Evolutionary conservation across 1,140 invertebrate species (phyloP), one percentile per base, ranked within the genome.

Genomic region (Thaumatotibia leucotreta): DNA sequence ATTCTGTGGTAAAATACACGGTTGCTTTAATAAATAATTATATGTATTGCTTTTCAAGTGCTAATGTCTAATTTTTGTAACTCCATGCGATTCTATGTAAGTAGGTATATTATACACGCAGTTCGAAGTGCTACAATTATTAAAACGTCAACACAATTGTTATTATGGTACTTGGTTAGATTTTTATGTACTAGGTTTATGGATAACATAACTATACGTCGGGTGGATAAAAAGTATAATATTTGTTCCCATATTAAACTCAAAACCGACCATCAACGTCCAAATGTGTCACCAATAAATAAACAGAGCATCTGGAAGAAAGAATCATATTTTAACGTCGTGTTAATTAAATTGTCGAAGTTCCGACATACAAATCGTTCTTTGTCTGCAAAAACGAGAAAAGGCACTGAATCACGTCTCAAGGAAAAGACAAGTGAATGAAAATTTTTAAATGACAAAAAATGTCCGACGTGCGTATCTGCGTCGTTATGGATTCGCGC

Each of bases 401-500:
- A n/a, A n/a, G n/a, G n/a, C 50, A 69, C 23, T 69, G 69, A 74
- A 69, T 75, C 70, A 72, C 39, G 45, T 33, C n/a, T n/a, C 63
- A 65, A 50, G 70, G 67, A 75, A 75, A 68, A 61, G 65, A 54
- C 68, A 67, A 45, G 68, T 80, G 77, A 80, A 77, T 80, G 77
- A 74, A 77, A 73, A 74, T 39, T 69, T 73, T 69, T 74, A 58
- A 27, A 58, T n/a, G 24, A 58, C 27, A 58, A 27, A 27, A 58
- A 58, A 27, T n/a, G 52, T 14, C 14, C 2, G 5, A 5, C 39
- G 39, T 49, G 14, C 4, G 39, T n/a, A 49, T 17, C 5, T 14
- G 39, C 27, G 52, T 8, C 27, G 52, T 66, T 68, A 62, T 54
- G 50, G 32, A 52, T 33, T 52, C 49, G 54, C 23, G 29, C 54